Conservation (phyloP, 2,113 vertebrate genomes). For the Anguilla rostrata region DNA sequence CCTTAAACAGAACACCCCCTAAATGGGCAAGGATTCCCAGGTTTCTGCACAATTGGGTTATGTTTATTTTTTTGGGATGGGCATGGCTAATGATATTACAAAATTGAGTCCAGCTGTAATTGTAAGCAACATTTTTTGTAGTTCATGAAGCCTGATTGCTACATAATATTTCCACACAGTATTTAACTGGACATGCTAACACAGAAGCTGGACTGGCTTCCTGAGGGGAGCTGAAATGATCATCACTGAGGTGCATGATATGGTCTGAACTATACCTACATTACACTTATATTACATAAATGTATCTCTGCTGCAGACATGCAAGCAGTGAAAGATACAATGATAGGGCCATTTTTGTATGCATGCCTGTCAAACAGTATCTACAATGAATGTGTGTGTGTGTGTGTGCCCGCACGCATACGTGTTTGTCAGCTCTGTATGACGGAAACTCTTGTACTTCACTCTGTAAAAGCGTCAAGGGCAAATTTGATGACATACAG, state of each 20-base stretch:
- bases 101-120: too few relatives aligned
- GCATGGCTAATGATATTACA: too few relatives aligned
- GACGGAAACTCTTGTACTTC: neutral
- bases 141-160: too few relatives aligned
- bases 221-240: slow-evolving; percentile 20
- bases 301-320: neutral
- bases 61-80: too few relatives aligned
- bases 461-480: neutral
- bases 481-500: neutral
- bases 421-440: neutral
- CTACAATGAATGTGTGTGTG: neutral
- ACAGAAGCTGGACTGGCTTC: neutral
- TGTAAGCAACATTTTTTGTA: too few relatives aligned
- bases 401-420: neutral
- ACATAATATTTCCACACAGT: too few relatives aligned
- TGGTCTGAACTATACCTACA: neutral
- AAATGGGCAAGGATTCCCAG: too few relatives aligned
- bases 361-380: neutral
- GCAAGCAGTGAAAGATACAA: neutral
- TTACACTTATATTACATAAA: neutral
- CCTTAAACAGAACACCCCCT: too few relatives aligned
- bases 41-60: too few relatives aligned
- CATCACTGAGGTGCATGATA: neutral
- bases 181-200: too few relatives aligned
- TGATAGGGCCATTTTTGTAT: neutral